Base-by-base conservation (phyloP, 1,140 invertebrate species). In the Liolophura sinensis region DNA sequence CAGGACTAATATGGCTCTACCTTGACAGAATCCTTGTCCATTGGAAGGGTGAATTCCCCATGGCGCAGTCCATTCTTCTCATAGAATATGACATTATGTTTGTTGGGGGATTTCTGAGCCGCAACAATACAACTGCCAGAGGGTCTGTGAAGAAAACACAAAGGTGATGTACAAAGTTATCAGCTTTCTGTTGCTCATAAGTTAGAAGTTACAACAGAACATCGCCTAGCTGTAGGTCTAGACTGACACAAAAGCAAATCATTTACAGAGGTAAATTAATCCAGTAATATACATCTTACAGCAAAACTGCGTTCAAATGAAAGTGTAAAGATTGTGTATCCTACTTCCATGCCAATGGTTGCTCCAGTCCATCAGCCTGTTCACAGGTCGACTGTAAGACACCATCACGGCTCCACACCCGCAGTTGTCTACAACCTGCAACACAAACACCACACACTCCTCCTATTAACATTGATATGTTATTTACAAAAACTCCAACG, bases 31-130 rank as follows among this genome's bases (percentile, higher is more conserved):
- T 84, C 76, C 25, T 85, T 60, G 73, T 86, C 82, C 73, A 90
- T 89, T 0, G 91, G 89, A 60, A 97, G 79, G 11, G 81, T 78
- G 77, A 96, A 92, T 73, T 94, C 91, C 54, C 92, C 90, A 86
- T 96, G 93, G 72, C 90, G 89, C 16, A 97, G 83, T 7, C 95
- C 95, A 88, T 97, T 97, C 78, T 93, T 95, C 77, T 97, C 95
- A 85, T 95, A 95, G 69, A 96, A 90, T 14, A 90, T 86, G 47
- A 96, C 85, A n/a, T 90, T 86, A 77, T 91, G 90, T 77, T 92
- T 78, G 62, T 82, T 79, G 47, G 76, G 73, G 55, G 56, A 63
- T 68, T 84, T 85, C 73, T 92, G 91, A 1, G 90, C 89, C 15
- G 89, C 86, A 0, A 92, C 90, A 62, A 96, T 92, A 56, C 94